phyloP scores from a whole-genome alignment of 2,113 vertebrate species.

The Sebastes fasciatus region DNA sequence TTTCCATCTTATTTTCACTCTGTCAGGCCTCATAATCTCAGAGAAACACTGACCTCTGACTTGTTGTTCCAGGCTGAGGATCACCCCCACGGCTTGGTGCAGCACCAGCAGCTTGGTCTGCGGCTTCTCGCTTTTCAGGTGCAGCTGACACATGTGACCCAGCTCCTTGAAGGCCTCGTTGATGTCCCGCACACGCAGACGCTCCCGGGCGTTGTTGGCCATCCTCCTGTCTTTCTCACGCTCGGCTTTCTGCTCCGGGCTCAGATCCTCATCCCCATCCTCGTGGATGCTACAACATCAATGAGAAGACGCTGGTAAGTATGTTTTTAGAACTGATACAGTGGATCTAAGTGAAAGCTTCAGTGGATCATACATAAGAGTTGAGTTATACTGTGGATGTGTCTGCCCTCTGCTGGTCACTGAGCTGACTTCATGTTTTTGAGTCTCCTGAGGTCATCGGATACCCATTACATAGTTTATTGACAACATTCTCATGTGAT shows the following conservation, averaged over 20 bases:
- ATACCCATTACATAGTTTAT: not conserved
- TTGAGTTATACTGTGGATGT: slow-evolving; percentile 26
- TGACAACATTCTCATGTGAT: not conserved
- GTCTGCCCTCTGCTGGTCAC: slow-evolving; percentile 71
- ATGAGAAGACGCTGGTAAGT: not conserved
- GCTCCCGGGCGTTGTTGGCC: slow-evolving; percentile 96
- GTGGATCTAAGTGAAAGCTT: not conserved
- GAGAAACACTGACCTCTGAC: slow-evolving; percentile 89
- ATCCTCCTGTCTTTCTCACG: slow-evolving; percentile 94
- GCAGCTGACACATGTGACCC: slow-evolving; percentile 96
- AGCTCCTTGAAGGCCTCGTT: slow-evolving; percentile 99
- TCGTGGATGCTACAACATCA: slow-evolving; percentile 90
- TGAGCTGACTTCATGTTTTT: slow-evolving; percentile 1
- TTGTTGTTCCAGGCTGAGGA: slow-evolving; percentile 98
- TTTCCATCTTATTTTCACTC: not conserved
- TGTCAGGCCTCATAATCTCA: not conserved
- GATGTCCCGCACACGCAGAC: slow-evolving; percentile 95
- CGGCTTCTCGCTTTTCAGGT: slow-evolving; percentile 97
- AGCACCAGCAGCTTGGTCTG: slow-evolving; percentile 98
- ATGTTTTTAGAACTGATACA: not conserved
- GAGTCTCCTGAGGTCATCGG: not conserved
- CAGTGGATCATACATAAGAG: not conserved
- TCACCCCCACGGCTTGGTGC: slow-evolving; percentile 97
- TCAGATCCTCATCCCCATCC: slow-evolving; percentile 97
- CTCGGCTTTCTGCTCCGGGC: slow-evolving; percentile 96